Base-by-base conservation (phyloP, 2,888 invertebrate genomes). In the Leptopterna dolabrata region DNA sequence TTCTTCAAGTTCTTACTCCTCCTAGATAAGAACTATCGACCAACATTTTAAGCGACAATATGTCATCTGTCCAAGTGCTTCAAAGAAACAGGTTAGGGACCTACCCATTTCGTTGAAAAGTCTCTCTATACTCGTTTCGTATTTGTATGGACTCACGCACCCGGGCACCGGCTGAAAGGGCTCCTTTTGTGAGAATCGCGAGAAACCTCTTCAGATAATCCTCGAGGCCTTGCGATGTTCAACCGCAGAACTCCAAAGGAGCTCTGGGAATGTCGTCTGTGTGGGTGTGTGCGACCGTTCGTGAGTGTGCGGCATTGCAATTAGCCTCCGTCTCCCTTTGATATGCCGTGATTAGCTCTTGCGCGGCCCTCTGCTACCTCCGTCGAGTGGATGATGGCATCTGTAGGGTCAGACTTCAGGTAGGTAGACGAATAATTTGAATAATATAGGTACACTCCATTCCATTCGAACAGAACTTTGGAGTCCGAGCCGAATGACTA, bases 311-410 rank as follows among this genome's bases (percentile, higher is more conserved):
- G 43, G 24, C 76, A 41, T 76, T 6, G 76, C 30, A 41, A 76
- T 76, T 76, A 76, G 43, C 76, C 51, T 4, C 43, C 2, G 41
- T 36, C 19, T 41, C 76, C 76, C 76, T 76, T 76, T 76, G 76
- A 76, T 41, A 41, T 76, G 76, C 43, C 41, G 3, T 41, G 76
- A 76, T 76, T 76, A 76, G 76, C 76, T 76, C 76, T 24, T 6
- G 24, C n/a, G 36, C 36, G 36, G 36, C 36, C 36, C 36, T 36
- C 7, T 7, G 36, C 4, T 7, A 2, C 7, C 7, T 36, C 36
- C 2, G 36, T 36, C 36, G 36, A 36, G 36, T 7, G 36, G 36
- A 7, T 2, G 7, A 36, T 36, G 36, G 36, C 2, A 36, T 36
- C 36, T 36, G 36, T 36, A 7, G 7, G 36, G 7, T 36, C 36